A percentile compares a stretch with the other conserved stretches of the same genome.
Evolutionary conservation across 2,113 vertebrate genomes (phyloP).

Genomic region (Halcyon senegalensis): DNA sequence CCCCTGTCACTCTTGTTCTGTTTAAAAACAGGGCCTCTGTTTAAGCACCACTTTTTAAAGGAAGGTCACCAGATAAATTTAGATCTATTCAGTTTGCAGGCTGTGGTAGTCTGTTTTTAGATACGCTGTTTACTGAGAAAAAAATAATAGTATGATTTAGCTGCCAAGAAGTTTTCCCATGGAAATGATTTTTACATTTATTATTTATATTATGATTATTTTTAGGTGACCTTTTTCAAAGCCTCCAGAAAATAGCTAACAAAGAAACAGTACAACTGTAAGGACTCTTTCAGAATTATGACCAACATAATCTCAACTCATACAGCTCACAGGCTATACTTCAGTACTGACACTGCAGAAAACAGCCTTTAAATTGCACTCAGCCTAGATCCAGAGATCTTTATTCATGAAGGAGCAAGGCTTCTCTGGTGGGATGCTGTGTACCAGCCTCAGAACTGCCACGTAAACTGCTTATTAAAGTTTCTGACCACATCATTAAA

Average conservation of each 20-base stretch:
- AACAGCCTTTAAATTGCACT: background rate
- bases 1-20: background rate
- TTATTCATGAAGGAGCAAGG: background rate
- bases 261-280: background rate
- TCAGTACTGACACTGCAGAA: background rate
- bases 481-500: background rate
- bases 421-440: background rate
- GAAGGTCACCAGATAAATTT: constrained; percentile 43
- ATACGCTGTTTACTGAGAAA: background rate
- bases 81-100: background rate
- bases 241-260: background rate
- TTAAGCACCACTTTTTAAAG: background rate
- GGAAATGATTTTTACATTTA: background rate
- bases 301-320: background rate
- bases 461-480: background rate
- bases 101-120: background rate
- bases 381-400: background rate
- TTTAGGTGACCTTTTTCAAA: background rate
- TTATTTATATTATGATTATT: background rate
- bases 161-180: background rate
- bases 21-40: background rate
- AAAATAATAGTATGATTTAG: background rate
- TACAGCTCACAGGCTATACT: background rate
- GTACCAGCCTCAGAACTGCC: background rate
- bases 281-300: background rate